Conservation (phyloP, 2,888 invertebrate genomes). For the Molorchus minor region DNA sequence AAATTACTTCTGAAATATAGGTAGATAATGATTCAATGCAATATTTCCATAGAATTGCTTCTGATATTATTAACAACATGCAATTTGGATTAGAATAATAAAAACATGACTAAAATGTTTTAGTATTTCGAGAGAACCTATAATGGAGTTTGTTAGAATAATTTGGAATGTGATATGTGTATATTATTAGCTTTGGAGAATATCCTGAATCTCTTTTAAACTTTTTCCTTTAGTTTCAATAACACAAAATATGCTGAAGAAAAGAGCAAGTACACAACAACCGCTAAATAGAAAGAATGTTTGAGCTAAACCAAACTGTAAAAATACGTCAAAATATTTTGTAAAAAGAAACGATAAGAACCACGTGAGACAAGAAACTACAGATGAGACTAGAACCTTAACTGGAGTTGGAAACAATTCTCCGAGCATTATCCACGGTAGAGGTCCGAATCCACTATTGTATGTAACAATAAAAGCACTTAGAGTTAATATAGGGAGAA, state of each 20-base stretch:
- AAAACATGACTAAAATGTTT: neutral
- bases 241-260: conserved; percentile 32
- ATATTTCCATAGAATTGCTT: no score
- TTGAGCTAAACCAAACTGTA: conserved; percentile 28
- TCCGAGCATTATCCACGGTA: conserved; percentile 83
- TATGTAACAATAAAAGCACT: conserved; percentile 77
- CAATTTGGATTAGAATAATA: no score
- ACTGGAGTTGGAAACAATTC: conserved; percentile 82
- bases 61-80: no score
- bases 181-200: conserved; percentile 6
- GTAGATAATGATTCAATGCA: no score
- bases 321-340: conserved; percentile 34
- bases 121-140: neutral
- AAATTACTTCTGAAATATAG: no score
- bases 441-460: conserved; percentile 74
- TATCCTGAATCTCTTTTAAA: conserved; percentile 16
- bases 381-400: conserved; percentile 69
- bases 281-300: conserved; percentile 29
- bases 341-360: conserved; percentile 34
- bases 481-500: conserved; percentile 75
- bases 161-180: neutral
- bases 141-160: neutral
- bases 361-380: conserved; percentile 28
- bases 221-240: conserved; percentile 28
- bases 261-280: neutral